Evolutionary conservation across 2,888 invertebrate genomes (phyloP).

Genomic region (Herminia tarsipennalis): DNA sequence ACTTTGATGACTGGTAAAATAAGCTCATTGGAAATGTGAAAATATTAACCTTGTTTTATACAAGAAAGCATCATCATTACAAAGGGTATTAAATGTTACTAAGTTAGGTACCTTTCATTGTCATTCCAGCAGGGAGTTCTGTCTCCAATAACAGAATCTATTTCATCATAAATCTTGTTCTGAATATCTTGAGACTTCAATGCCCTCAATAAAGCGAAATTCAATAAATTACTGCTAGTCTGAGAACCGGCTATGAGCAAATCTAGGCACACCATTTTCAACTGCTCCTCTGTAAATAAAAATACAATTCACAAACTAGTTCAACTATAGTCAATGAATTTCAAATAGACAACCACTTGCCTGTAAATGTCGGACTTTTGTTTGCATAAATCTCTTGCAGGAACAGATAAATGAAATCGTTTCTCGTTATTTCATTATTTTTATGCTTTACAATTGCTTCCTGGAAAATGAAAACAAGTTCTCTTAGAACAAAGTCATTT

Average conservation of each 20-base stretch:
- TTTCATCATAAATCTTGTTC: constrained; percentile 86
- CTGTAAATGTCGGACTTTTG: constrained; percentile 66
- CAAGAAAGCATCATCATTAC: neutral
- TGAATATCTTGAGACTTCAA: constrained; percentile 85
- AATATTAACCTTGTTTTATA: neutral
- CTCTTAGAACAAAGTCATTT: too few relatives aligned
- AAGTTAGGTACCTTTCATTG: constrained; percentile 53
- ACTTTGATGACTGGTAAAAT: too few relatives aligned
- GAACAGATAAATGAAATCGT: constrained; percentile 88
- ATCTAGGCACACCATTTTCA: constrained; percentile 86
- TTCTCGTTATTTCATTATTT: constrained; percentile 59
- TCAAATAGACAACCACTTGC: constrained; percentile 37
- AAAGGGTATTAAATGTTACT: neutral
- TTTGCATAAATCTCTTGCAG: constrained; percentile 82
- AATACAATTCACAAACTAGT: neutral
- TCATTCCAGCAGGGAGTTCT: constrained; percentile 67
- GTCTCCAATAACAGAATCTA: constrained; percentile 83
- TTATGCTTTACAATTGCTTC: constrained; percentile 84
- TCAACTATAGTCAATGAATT: neutral
- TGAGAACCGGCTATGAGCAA: constrained; percentile 90
- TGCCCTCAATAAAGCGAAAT: constrained; percentile 86
- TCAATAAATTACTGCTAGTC: constrained; percentile 88
- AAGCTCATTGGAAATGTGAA: too few relatives aligned
- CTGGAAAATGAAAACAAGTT: too few relatives aligned
- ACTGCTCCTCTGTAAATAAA: constrained; percentile 69